phyloP scores from a whole-genome alignment of 2,113 vertebrate genomes.

The Thryonomys swinderianus region DNA sequence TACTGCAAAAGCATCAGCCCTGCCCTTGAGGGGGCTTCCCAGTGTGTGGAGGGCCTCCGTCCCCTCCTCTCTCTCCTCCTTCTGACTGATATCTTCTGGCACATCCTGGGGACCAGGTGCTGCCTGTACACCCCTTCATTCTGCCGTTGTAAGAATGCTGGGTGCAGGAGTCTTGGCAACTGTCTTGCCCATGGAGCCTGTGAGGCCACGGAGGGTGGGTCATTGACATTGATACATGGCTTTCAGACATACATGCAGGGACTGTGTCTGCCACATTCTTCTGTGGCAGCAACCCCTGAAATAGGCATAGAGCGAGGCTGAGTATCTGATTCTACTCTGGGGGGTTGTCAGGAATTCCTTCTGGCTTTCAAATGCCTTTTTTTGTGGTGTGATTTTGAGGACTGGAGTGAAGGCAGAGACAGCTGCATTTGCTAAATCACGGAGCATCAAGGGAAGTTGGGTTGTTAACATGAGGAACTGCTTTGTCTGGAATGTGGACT shows the following conservation, averaged over 20 bases:
- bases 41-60: rapidly evolving
- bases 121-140: not conserved
- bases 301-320: not conserved
- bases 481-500: not conserved
- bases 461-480: not conserved
- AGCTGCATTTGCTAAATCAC: not conserved
- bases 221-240: not conserved
- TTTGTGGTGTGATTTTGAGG: not conserved
- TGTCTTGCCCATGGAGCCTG: not conserved
- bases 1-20: not conserved
- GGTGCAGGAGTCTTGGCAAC: rapidly evolving
- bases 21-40: not conserved
- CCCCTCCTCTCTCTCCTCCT: rapidly evolving
- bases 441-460: not conserved
- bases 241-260: not conserved
- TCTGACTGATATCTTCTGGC: not conserved
- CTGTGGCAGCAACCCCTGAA: too few relatives aligned
- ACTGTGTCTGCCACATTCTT: not conserved
- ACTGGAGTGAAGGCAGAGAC: not conserved
- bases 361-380: not conserved
- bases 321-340: not conserved
- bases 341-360: not conserved
- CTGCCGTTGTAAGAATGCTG: not conserved
- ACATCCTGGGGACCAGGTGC: not conserved
- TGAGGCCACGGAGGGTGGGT: not conserved